phyloP scores from a whole-genome alignment of 2,797 vertebrate genomes.

The Ispidina picta region DNA sequence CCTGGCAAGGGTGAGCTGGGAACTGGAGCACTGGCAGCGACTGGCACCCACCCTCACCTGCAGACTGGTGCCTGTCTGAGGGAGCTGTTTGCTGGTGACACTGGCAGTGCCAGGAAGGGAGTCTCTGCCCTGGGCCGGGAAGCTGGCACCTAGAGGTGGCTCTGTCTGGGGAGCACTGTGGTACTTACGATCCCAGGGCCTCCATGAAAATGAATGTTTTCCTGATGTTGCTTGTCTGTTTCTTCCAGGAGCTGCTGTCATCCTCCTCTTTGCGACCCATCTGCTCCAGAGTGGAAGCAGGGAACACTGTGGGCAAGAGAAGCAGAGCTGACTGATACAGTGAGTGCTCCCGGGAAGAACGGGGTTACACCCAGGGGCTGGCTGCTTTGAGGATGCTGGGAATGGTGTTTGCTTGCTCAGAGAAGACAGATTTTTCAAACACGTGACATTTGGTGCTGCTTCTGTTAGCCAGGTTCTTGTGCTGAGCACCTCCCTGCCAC shows the following conservation, averaged over 20 bases:
- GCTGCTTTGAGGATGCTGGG: neutral
- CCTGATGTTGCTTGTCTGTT: constrained; percentile 89
- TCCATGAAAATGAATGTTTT: constrained; percentile 93
- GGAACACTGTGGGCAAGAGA: constrained; percentile 72
- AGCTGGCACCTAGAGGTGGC: fast-evolving
- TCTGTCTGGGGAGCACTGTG: neutral
- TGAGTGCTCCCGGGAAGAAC: neutral
- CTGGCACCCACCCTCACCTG: neutral
- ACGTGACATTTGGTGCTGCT: neutral
- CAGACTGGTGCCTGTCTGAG: fast-evolving
- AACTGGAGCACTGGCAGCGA: neutral
- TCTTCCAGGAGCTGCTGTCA: constrained; percentile 87
- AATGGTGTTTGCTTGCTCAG: neutral
- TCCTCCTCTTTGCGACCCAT: constrained; percentile 89
- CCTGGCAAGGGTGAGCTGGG: fast-evolving
- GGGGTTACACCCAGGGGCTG: neutral
- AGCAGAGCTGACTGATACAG: neutral
- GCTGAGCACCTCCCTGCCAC: neutral
- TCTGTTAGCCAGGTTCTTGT: neutral
- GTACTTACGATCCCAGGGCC: constrained; percentile 92
- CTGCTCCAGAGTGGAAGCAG: constrained; percentile 81
- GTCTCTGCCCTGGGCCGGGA: neutral
- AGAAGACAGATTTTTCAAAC: neutral
- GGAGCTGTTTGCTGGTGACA: fast-evolving
- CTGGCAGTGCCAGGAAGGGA: neutral